phyloP scores from a whole-genome alignment of 2,888 invertebrate species.

The Athrips mouffetella region DNA sequence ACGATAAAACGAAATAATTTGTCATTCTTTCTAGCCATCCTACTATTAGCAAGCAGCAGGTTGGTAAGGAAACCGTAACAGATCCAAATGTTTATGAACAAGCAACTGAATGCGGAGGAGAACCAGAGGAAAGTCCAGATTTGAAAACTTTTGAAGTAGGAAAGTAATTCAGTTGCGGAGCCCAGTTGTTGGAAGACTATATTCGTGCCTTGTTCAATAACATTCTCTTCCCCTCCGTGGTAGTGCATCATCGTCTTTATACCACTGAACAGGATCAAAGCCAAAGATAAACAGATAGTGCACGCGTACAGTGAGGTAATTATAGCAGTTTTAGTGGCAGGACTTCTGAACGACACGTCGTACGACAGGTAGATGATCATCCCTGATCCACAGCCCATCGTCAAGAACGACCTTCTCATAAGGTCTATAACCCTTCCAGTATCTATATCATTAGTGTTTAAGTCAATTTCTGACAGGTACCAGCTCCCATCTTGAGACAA shows the following conservation, averaged over 20 bases:
- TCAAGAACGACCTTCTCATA: conserved; percentile 32
- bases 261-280: conserved; percentile 52
- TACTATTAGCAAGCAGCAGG: conserved; percentile 30
- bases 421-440: not conserved
- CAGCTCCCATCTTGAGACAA: not conserved
- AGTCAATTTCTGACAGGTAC: not conserved
- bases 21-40: conserved; percentile 33
- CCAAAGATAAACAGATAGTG: conserved; percentile 41
- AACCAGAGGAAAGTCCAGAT: conserved; percentile 61
- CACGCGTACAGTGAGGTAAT: conserved; percentile 44
- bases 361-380: conserved; percentile 51
- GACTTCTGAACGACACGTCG: conserved; percentile 59
- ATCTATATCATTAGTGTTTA: not conserved
- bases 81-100: conserved; percentile 55
- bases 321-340: conserved; percentile 60
- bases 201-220: conserved; percentile 50
- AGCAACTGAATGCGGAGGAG: conserved; percentile 43
- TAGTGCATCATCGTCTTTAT: conserved; percentile 63
- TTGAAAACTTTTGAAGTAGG: conserved; percentile 49
- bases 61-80: conserved; percentile 48
- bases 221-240: conserved; percentile 59
- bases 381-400: conserved; percentile 54
- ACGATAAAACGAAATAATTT: conserved; percentile 36
- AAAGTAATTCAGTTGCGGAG: conserved; percentile 54
- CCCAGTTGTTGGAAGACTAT: conserved; percentile 49